A percentile compares a stretch with the other conserved stretches of the same genome.
phyloP scores from a whole-genome alignment of 2,888 invertebrate species.

The Mantis religiosa region DNA sequence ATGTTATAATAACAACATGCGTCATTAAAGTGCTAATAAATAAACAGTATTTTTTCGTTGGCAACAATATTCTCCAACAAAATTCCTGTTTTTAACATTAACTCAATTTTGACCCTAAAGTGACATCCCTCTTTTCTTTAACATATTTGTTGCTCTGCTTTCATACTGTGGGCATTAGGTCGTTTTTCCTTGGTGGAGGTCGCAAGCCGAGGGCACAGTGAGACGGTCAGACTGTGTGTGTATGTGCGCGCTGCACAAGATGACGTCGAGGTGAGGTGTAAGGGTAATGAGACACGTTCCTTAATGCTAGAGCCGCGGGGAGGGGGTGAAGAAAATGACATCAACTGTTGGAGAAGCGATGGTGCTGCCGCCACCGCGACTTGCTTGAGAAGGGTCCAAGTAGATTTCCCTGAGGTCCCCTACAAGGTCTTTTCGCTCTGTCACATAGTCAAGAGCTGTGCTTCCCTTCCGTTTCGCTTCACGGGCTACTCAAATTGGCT shows the following conservation, averaged over 20 bases:
- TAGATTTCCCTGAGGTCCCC: not conserved
- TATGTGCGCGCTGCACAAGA: not conserved
- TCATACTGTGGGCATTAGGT: not conserved
- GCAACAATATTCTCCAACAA: too few relatives aligned
- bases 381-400: not conserved
- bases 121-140: too few relatives aligned
- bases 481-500: not conserved
- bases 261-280: not conserved
- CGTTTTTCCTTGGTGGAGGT: not conserved
- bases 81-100: too few relatives aligned
- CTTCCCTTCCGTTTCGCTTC: not conserved
- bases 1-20: too few relatives aligned
- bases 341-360: not conserved
- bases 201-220: not conserved
- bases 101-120: too few relatives aligned
- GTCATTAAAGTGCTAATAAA: too few relatives aligned
- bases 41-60: too few relatives aligned
- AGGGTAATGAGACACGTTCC: constrained; percentile 12
- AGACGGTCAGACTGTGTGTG: not conserved
- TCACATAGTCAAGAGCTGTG: not conserved
- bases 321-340: not conserved
- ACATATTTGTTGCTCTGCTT: too few relatives aligned
- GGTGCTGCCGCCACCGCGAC: not conserved
- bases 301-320: constrained; percentile 3
- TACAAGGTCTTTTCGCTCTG: not conserved